Evolutionary conservation across 2,113 vertebrate species (phyloP).

Genomic region (Centropristis striata): DNA sequence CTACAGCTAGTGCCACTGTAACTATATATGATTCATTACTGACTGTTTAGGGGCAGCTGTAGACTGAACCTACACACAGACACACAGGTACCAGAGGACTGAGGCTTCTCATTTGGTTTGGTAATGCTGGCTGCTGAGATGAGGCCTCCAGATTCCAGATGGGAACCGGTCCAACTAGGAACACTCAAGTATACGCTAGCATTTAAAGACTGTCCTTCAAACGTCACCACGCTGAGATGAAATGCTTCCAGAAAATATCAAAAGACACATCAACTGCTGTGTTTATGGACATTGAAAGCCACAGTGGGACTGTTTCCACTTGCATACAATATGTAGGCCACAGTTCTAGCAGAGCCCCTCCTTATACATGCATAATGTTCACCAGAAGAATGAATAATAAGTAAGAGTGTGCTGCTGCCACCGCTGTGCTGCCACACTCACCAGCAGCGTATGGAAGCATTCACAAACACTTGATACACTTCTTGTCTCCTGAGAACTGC

Average conservation of each 20-base stretch:
- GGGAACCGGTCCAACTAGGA: conserved; percentile 32
- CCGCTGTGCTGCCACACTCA: conserved; percentile 2
- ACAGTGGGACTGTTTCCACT: conserved; percentile 19
- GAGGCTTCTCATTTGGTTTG: conserved; percentile 57
- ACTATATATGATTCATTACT: conserved; percentile 2
- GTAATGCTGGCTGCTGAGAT: conserved; percentile 39
- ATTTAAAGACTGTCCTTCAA: conserved; percentile 36
- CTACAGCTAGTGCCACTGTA: background rate
- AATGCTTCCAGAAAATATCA: conserved; percentile 9
- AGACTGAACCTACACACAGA: background rate
- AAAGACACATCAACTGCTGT: background rate
- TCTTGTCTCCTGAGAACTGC: background rate
- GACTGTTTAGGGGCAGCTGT: background rate
- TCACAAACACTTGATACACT: conserved; percentile 4
- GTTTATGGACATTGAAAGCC: conserved; percentile 2
- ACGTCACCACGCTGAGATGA: background rate
- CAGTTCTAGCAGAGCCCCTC: background rate
- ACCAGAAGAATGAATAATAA: conserved; percentile 22
- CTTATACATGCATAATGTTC: conserved; percentile 25
- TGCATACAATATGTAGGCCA: conserved; percentile 52
- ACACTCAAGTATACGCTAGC: background rate
- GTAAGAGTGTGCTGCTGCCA: conserved; percentile 11
- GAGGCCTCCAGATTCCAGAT: conserved; percentile 22
- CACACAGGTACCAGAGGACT: background rate
- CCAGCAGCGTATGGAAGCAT: conserved; percentile 8